Conservation (phyloP, 2,888 invertebrate genomes). For the Aspidiotus rigidus region DNA sequence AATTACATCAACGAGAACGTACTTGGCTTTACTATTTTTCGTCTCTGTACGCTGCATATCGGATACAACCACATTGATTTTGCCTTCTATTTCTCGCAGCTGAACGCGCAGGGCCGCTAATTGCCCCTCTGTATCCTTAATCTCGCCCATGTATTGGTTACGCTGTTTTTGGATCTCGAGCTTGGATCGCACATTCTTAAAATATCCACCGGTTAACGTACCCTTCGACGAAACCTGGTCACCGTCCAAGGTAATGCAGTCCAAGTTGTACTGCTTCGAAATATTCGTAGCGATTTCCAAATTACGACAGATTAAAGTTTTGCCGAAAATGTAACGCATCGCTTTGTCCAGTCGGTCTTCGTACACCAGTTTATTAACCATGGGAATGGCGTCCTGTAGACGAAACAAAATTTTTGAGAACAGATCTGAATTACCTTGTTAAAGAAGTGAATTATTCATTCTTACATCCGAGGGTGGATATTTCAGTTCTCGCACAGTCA, state of each 20-base stretch:
- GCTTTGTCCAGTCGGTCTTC: slow-evolving; percentile 82
- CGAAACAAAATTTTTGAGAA: slow-evolving; percentile 31
- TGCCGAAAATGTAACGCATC: slow-evolving; percentile 93
- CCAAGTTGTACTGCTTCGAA: slow-evolving; percentile 89
- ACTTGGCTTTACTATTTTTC: slow-evolving; percentile 94
- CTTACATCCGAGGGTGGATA: slow-evolving; percentile 60
- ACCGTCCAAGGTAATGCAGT: slow-evolving; percentile 97
- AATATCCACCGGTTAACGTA: slow-evolving; percentile 96
- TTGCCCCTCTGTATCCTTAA: slow-evolving; percentile 66
- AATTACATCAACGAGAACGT: slow-evolving; percentile 41
- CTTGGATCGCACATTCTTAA: slow-evolving; percentile 87
- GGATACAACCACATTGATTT: slow-evolving; percentile 80
- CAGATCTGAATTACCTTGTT: not conserved
- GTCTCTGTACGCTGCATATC: slow-evolving; percentile 98
- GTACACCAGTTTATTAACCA: slow-evolving; percentile 89
- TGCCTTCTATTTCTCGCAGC: slow-evolving; percentile 67
- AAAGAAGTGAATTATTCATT: too few relatives aligned
- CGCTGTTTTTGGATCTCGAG: slow-evolving; percentile 89
- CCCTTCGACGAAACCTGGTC: slow-evolving; percentile 87
- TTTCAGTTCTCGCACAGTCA: slow-evolving; percentile 59
- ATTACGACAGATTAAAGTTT: slow-evolving; percentile 94
- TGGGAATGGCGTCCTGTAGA: slow-evolving; percentile 85
- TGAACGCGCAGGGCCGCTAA: slow-evolving; percentile 64
- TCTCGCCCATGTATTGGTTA: slow-evolving; percentile 72
- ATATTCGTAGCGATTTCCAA: slow-evolving; percentile 92